Evolutionary conservation across 2,888 invertebrate genomes (phyloP), one percentile per base, ranked within the genome.

Genomic region (Spisula solida): DNA sequence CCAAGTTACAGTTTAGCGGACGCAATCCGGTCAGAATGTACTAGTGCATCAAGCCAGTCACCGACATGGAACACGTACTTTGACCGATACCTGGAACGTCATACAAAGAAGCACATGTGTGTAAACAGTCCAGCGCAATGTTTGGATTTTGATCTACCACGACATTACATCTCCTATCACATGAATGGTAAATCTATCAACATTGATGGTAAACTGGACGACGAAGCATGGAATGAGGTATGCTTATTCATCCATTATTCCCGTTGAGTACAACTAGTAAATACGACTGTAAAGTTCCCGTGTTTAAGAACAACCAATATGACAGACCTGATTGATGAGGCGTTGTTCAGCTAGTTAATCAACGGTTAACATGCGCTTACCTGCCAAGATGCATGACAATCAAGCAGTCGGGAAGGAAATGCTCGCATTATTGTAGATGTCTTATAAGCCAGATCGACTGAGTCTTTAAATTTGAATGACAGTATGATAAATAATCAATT

Each of bases 211-310:
- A 82, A 70, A 81, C 55, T 92, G 47, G 88, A 90, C 6, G 92
- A 92, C 18, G 55, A 82, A 20, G 91, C 91, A n/a, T 92, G 92
- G 92, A 80, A 51, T 34, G 91, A 92, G 81, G 88, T 82, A 82
- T 25, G 81, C n/a, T 18, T 78, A 1, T 41, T 78, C 31, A 20
- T 78, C n/a, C n/a, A 20, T 1, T 10, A 18, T 41, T 78, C n/a
- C 51, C 51, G 51, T 12, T 51, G 12, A 51, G 51, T 16, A 8
- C 14, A 14, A 16, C 51, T 51, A 16, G 14, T 51, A 51, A 51
- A 16, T 12, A 16, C 51, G 4, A 16, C 14, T 51, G 51, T 51
- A 12, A 51, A 16, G 8, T 41, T 16, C 14, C 10, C 14, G 51
- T 12, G 51, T 10, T 51, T 12, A 16, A 51, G 16, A 51, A 12